Evolutionary conservation across 2,888 invertebrate genomes (phyloP).

Genomic region (Chaetogeoica ovagalla): DNA sequence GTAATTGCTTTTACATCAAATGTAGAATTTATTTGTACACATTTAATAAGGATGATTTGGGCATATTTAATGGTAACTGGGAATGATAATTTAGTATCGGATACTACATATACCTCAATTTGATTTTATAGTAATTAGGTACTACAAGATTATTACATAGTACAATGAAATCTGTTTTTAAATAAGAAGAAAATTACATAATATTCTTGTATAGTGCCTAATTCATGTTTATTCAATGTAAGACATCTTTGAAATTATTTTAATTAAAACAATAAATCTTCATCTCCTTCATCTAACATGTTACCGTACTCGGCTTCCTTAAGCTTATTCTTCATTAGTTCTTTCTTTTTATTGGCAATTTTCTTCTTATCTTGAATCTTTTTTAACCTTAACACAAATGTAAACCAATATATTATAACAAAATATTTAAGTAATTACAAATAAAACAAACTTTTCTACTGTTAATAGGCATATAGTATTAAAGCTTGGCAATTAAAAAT

Average conservation of each 20-base stretch:
- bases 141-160: constrained; percentile 4
- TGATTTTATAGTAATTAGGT: constrained; percentile 27
- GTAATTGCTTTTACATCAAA: constrained; percentile 14
- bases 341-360: constrained; percentile 70
- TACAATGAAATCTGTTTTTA: constrained; percentile 10
- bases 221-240: constrained; percentile 29
- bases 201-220: constrained; percentile 21
- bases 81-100: constrained; percentile 18
- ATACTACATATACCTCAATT: constrained; percentile 20
- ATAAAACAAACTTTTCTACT: background rate
- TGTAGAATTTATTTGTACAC: constrained; percentile 13
- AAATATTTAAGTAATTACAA: background rate
- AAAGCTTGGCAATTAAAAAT: too few relatives aligned
- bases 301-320: constrained; percentile 65
- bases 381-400: constrained; percentile 67
- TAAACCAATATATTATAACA: background rate
- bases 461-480: too few relatives aligned
- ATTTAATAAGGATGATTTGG: constrained; percentile 30
- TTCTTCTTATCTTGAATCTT: constrained; percentile 97
- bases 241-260: constrained; percentile 16
- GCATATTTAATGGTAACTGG: constrained; percentile 38
- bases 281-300: constrained; percentile 84
- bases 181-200: background rate
- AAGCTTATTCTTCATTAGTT: constrained; percentile 59
- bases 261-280: constrained; percentile 83